These are phyloP conservation scores for Melanotaenia duboulayi DNA, from an alignment of 2,113 vertebrate genomes.

Conservation along the genomic window DNA sequence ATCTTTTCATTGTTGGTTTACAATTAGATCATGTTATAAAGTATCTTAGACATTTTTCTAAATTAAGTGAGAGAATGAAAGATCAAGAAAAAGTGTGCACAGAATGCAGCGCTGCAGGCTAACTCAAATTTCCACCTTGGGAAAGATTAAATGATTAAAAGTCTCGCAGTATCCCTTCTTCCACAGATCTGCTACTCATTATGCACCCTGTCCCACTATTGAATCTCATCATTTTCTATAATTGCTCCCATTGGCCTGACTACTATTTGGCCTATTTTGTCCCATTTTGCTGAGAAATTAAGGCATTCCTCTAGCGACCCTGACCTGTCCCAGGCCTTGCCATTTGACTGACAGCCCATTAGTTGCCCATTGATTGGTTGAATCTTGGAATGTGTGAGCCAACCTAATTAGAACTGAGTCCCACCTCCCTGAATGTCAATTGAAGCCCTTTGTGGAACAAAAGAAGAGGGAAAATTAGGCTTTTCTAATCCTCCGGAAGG, in stretches of 20 bases:
- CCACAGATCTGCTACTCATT: slow-evolving; percentile 51
- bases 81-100: not conserved
- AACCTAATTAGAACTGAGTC: slow-evolving; percentile 68
- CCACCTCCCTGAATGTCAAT: slow-evolving; percentile 72
- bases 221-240: slow-evolving; percentile 71
- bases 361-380: slow-evolving; percentile 75
- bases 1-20: not conserved
- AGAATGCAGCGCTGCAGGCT: slow-evolving; percentile 26
- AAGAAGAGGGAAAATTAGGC: slow-evolving; percentile 52
- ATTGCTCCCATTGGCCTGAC: slow-evolving; percentile 64
- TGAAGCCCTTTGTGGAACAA: slow-evolving; percentile 49
- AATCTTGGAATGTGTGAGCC: slow-evolving; percentile 63
- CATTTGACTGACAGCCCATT: slow-evolving; percentile 78
- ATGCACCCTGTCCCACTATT: slow-evolving; percentile 55
- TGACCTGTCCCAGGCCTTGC: slow-evolving; percentile 71
- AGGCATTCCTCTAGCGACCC: slow-evolving; percentile 70
- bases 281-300: slow-evolving; percentile 65
- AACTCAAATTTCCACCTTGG: slow-evolving; percentile 44
- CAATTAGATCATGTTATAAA: slow-evolving; percentile 7
- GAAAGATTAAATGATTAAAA: slow-evolving; percentile 66
- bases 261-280: slow-evolving; percentile 61
- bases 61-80: slow-evolving; percentile 27
- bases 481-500: slow-evolving; percentile 36
- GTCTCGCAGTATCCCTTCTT: slow-evolving; percentile 26
- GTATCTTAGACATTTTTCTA: not conserved